Evolutionary conservation across 2,888 invertebrate genomes (phyloP).

Genomic region (Cremastinae sp.): DNA sequence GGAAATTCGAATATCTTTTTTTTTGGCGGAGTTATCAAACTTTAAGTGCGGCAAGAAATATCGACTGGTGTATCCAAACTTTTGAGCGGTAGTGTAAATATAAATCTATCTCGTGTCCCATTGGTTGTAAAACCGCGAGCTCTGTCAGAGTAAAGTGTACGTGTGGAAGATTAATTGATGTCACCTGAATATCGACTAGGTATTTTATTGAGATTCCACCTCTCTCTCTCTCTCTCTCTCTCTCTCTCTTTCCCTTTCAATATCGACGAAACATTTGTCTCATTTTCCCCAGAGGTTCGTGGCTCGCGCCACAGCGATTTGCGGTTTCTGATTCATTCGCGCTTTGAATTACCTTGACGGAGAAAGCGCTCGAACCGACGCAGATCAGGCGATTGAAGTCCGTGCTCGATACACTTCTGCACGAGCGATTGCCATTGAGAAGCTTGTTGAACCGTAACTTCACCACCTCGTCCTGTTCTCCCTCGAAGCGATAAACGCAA

Average conservation of each 20-base stretch:
- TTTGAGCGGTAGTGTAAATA: not conserved
- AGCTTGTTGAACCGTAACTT: constrained; percentile 89
- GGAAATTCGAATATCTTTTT: too few species aligned
- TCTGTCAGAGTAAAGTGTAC: constrained; percentile 22
- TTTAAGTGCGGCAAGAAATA: too few species aligned
- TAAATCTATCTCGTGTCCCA: constrained; percentile 9
- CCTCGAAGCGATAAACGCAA: constrained; percentile 94
- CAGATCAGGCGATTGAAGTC: constrained; percentile 78
- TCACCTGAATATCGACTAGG: constrained; percentile 40
- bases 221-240: constrained; percentile 12
- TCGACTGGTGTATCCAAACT: not conserved
- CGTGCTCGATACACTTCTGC: constrained; percentile 76
- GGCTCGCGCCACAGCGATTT: constrained; percentile 31
- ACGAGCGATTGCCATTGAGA: constrained; percentile 81
- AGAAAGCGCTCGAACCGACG: constrained; percentile 76
- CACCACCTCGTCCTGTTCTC: constrained; percentile 90
- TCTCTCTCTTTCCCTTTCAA: constrained; percentile 20
- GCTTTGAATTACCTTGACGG: constrained; percentile 73
- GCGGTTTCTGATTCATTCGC: constrained; percentile 34
- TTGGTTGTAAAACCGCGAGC: constrained; percentile 29
- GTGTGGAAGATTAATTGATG: constrained; percentile 47
- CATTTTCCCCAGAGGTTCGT: constrained; percentile 9
- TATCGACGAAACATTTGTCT: not conserved
- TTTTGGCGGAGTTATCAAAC: too few species aligned
- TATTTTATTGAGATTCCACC: constrained; percentile 35